phyloP scores from a whole-genome alignment of 92 coral and sea anemone genomes.

The Galaxea fascicularis region DNA sequence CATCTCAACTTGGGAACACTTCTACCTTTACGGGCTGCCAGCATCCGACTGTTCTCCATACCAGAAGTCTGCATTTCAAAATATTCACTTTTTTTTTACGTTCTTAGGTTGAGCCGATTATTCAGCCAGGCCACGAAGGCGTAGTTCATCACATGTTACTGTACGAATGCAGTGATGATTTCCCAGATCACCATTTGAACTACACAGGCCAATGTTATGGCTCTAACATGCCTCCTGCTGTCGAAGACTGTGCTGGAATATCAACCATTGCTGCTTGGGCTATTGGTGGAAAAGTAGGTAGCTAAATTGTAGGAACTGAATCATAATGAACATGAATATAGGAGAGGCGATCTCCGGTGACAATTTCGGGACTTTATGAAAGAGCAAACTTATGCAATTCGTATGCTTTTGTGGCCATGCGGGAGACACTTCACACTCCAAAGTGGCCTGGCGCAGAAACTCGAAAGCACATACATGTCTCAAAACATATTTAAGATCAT shows the following conservation, averaged over 20 bases:
- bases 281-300: conserved; percentile 69
- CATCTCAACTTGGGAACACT: no score
- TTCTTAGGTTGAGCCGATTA: conserved; percentile 55
- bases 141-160: conserved; percentile 70
- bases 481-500: no score
- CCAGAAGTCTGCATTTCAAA: neutral
- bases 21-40: no score
- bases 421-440: no score
- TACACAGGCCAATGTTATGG: conserved; percentile 32
- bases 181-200: conserved; percentile 47
- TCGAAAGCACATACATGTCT: no score
- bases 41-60: no score
- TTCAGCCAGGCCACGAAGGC: conserved; percentile 70
- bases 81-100: neutral
- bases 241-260: conserved; percentile 15
- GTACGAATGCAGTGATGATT: conserved; percentile 57
- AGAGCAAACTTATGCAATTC: no score
- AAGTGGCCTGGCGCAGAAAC: no score
- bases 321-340: no score
- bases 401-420: no score
- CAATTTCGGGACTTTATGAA: neutral
- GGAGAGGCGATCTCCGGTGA: no score
- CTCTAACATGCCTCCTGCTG: conserved; percentile 56
- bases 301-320: neutral
- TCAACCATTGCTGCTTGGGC: conserved; percentile 68